Conservation (phyloP, 2,888 invertebrate genomes). For the Petrolisthes cinctipes region DNA sequence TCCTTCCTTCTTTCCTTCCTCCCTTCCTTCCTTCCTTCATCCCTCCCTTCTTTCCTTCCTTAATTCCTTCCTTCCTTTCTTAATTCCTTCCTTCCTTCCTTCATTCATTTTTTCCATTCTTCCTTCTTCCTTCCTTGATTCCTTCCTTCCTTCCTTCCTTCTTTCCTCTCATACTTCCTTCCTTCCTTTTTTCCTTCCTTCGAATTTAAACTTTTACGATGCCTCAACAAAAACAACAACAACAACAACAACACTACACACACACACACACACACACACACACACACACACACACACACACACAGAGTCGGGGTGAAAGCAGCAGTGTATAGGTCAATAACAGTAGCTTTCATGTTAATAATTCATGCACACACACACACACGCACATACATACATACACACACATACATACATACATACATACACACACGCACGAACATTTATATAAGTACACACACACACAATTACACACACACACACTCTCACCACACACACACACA, state of each 20-base stretch:
- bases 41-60: no score
- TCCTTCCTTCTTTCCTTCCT: no score
- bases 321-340: background rate
- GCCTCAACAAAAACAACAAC: no score
- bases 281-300: background rate
- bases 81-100: background rate
- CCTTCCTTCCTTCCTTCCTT: no score
- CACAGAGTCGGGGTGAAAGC: no score
- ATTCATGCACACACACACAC: background rate
- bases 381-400: background rate
- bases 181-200: no score
- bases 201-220: no score
- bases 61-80: no score
- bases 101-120: no score
- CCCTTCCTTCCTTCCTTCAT: no score
- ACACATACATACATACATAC: background rate
- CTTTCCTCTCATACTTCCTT: no score
- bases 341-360: background rate
- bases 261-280: slow-evolving; percentile 1
- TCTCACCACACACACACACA: background rate
- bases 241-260: background rate
- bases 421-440: background rate
- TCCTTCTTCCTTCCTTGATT: no score
- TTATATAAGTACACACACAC: background rate
- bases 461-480: background rate